Percentiles rank a stretch among this genome's conserved stretches.
Conservation (phyloP, 2,113 vertebrate genomes). For the Ctenomys sociabilis region DNA sequence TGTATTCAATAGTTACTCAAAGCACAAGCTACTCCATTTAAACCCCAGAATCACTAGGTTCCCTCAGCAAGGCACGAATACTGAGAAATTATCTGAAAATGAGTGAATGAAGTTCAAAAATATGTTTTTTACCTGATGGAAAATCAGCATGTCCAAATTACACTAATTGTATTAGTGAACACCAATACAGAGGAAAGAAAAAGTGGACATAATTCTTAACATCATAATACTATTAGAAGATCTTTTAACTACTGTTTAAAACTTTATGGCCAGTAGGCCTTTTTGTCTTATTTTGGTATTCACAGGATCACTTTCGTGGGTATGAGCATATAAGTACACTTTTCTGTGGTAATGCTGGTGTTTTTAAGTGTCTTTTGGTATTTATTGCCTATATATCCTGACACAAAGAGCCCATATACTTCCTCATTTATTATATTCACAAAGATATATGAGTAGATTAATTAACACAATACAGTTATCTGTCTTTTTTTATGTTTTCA, state of each 20-base stretch:
- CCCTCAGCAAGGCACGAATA: not conserved
- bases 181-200: not conserved
- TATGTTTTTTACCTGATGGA: not conserved
- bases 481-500: constrained; percentile 60
- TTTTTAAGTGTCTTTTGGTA: not conserved
- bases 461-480: constrained; percentile 26
- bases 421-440: constrained; percentile 23
- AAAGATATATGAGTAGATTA: constrained; percentile 41
- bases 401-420: not conserved
- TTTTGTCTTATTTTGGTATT: not conserved
- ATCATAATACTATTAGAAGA: not conserved
- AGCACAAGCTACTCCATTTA: not conserved
- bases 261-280: not conserved
- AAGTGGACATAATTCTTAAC: not conserved
- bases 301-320: not conserved
- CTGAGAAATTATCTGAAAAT: not conserved
- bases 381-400: not conserved
- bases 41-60: not conserved
- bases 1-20: not conserved
- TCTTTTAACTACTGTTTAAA: constrained; percentile 18
- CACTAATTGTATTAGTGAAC: not conserved
- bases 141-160: not conserved
- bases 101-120: not conserved
- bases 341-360: not conserved
- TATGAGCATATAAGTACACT: not conserved